phyloP scores from a whole-genome alignment of 2,797 vertebrate genomes.

The Alauda arvensis region DNA sequence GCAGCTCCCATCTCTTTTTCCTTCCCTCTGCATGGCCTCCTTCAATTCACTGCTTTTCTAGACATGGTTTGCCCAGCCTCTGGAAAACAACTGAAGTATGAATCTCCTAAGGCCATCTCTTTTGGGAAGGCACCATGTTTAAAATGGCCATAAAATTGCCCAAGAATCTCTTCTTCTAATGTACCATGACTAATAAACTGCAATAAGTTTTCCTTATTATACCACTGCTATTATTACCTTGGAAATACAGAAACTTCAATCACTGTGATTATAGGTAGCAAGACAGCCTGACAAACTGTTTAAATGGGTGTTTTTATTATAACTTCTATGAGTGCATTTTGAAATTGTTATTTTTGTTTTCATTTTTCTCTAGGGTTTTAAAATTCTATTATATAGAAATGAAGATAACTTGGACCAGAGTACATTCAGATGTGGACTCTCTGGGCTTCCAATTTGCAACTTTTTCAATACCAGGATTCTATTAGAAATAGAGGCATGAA shows the following conservation, averaged over 20 bases:
- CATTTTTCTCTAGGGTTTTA: conserved; percentile 38
- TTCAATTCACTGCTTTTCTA: neutral
- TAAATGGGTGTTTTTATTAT: conserved; percentile 49
- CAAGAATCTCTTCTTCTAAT: conserved; percentile 15
- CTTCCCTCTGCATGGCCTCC: neutral
- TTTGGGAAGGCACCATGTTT: conserved; percentile 1
- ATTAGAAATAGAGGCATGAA: neutral
- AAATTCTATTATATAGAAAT: neutral
- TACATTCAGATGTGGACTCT: neutral
- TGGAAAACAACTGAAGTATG: neutral
- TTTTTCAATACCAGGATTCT: neutral
- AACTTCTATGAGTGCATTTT: conserved; percentile 39
- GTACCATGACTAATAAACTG: conserved; percentile 42
- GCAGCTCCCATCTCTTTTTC: neutral
- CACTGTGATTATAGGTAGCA: conserved; percentile 60
- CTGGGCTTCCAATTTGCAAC: neutral
- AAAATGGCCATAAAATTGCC: neutral
- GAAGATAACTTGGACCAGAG: neutral
- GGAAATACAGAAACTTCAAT: conserved; percentile 54
- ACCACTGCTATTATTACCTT: conserved; percentile 56
- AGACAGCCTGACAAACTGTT: conserved; percentile 52
- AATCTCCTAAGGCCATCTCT: neutral
- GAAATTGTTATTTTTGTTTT: conserved; percentile 44
- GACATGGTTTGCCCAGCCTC: neutral
- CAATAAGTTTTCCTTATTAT: conserved; percentile 30